Percentiles rank a stretch among this genome's conserved stretches.
These are phyloP conservation scores for Papilio glaucus DNA, from an alignment of 1,140 invertebrate genomes.

Conservation along the genomic window DNA sequence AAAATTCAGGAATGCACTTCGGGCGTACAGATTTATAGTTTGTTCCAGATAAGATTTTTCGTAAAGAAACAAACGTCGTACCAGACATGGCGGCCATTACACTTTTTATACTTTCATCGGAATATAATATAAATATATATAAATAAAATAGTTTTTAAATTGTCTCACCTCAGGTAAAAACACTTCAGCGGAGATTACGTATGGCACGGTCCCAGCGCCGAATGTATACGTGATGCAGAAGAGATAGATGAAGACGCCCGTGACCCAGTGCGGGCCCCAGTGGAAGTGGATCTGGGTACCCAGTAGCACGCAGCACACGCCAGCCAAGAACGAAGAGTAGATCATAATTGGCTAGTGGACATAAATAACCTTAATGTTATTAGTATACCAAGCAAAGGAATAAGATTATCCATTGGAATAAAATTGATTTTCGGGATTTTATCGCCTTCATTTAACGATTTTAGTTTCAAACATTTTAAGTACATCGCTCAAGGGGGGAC, in stretches of 20 bases:
- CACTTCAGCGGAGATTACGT: conserved; percentile 54
- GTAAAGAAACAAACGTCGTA: too few species aligned
- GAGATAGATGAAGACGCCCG: conserved; percentile 49
- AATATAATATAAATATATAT: too few species aligned
- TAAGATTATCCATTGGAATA: neutral
- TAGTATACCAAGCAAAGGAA: too few species aligned
- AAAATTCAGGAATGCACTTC: too few species aligned
- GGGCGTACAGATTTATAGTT: too few species aligned
- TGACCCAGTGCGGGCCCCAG: conserved; percentile 53
- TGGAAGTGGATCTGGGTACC: conserved; percentile 52
- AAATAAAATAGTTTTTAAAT: neutral
- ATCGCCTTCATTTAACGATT: too few species aligned
- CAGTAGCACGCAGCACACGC: conserved; percentile 47
- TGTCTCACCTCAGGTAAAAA: conserved; percentile 61
- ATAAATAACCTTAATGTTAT: conserved; percentile 20
- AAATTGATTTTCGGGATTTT: neutral
- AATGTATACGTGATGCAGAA: conserved; percentile 48
- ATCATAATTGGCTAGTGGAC: conserved; percentile 54
- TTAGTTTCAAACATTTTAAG: too few species aligned
- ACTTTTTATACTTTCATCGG: too few species aligned
- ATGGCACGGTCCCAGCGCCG: conserved; percentile 58
- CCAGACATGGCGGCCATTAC: too few species aligned
- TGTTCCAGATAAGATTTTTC: too few species aligned
- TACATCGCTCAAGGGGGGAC: too few species aligned
- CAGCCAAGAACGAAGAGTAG: conserved; percentile 47